Evolutionary conservation across 1,140 invertebrate genomes (phyloP), one percentile per base, ranked within the genome.

Genomic region (Nautilus pompilius): DNA sequence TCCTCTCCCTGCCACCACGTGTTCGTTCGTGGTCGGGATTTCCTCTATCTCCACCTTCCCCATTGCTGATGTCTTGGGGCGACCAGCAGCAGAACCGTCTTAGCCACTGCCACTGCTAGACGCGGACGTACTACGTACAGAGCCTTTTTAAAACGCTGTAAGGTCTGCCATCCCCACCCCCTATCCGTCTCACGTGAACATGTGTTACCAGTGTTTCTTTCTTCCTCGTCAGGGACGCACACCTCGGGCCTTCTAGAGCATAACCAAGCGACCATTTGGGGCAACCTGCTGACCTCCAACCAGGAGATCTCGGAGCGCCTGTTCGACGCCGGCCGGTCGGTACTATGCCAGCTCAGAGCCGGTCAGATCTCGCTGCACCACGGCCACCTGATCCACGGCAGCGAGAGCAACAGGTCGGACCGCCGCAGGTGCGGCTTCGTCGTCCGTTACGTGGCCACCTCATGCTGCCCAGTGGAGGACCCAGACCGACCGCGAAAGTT

Each of bases 351-450:
- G n/a, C 59, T 76, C 2, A 71, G 67, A n/a, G 70, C 74, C 2
- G 74, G 74, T 0, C 68, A 74, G 59, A 70, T 71, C 68, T 76
- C 72, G 20, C 60, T 74, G 5, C 74, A 76, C 48, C 66, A 72
- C 45, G 74, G 74, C 10, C 66, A 67, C 29, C 51, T 74, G 3
- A 64, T 76, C 13, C 74, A 76, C 58, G 74, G 74, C 53, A 74
- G 72, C 36, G 65, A 66, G 20, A 66, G 71, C 30, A 76, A 76
- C 65, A 61, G 46, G 17, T 73, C 71, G 15, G 32, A 36, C 5
- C 65, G 68, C 17, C 61, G 74, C 0, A 45, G 74, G 20, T 76
- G 74, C 60, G 74, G 74, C 24, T 76, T 61, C 62, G 74, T 76
- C 64, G 72, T 76, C 41, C 66, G 74, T 36, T 76, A 65, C 62